Evolutionary conservation across 1,140 invertebrate genomes (phyloP).

Genomic region (Pectinophora gossypiella): DNA sequence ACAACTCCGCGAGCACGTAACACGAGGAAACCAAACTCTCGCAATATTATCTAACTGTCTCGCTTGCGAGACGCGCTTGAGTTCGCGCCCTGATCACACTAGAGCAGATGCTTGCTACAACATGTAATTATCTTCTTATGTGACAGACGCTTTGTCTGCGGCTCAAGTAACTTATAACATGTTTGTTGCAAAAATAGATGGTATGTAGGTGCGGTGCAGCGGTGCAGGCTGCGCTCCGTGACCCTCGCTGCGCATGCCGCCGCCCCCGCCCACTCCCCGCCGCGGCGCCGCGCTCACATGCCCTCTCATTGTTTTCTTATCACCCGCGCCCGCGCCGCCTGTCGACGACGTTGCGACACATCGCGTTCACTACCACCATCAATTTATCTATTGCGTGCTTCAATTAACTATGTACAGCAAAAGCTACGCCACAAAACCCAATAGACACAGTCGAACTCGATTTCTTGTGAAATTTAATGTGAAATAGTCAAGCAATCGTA

Average conservation of each 20-base stretch:
- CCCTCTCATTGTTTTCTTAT: not conserved
- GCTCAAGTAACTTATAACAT: not conserved
- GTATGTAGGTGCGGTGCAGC: not conserved
- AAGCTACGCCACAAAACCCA: constrained; percentile 1
- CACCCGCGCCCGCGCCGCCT: not conserved
- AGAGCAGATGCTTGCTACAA: no score
- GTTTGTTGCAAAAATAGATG: not conserved
- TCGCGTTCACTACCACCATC: not conserved
- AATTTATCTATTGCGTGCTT: constrained; percentile 1
- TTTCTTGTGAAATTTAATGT: not conserved
- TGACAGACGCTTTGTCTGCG: no score
- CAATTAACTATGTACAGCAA: not conserved
- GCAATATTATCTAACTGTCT: constrained; percentile 53
- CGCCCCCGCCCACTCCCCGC: not conserved
- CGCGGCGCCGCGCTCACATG: not conserved
- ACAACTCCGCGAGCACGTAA: constrained; percentile 42
- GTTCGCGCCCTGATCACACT: no score
- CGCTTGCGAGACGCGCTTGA: no score
- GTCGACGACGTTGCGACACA: not conserved
- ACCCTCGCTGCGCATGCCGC: not conserved
- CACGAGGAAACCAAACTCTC: constrained; percentile 49
- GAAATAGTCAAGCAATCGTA: not conserved
- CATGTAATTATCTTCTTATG: no score
- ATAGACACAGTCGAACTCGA: not conserved
- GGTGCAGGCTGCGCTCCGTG: not conserved